Evolutionary conservation across 64 coral and sea anemone genomes (phyloP).

Genomic region (Montipora capricornis): DNA sequence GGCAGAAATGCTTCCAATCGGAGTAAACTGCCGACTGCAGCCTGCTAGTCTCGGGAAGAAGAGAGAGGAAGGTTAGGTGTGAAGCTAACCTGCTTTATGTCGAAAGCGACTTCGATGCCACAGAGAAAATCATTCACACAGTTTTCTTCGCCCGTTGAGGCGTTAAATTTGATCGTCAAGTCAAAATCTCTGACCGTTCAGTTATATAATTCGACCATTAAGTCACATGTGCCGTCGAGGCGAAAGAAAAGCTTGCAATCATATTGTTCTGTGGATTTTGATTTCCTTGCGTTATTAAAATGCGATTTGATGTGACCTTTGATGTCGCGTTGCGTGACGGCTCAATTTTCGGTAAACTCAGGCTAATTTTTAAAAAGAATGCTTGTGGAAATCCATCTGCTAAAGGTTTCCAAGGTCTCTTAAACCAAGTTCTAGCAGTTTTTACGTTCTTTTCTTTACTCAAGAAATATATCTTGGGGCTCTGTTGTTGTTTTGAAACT

Average conservation of each 20-base stretch:
- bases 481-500: too few relatives aligned
- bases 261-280: slow-evolving; percentile 50
- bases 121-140: slow-evolving; percentile 8
- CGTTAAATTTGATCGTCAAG: slow-evolving; percentile 40
- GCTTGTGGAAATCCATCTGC: too few relatives aligned
- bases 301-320: neutral
- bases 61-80: slow-evolving; percentile 21
- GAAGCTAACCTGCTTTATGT: slow-evolving; percentile 42
- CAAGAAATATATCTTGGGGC: too few relatives aligned
- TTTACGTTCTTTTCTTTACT: too few relatives aligned
- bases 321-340: slow-evolving; percentile 16
- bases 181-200: slow-evolving; percentile 42
- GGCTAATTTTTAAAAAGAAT: too few relatives aligned
- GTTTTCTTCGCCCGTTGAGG: slow-evolving; percentile 30
- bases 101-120: slow-evolving; percentile 21
- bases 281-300: neutral
- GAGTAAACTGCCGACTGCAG: slow-evolving; percentile 37
- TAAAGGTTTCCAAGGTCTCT: too few relatives aligned
- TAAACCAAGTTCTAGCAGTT: too few relatives aligned
- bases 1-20: slow-evolving; percentile 11
- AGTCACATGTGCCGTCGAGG: slow-evolving; percentile 30
- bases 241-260: slow-evolving; percentile 35
- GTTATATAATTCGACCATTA: slow-evolving; percentile 33
- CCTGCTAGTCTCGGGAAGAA: slow-evolving; percentile 28
- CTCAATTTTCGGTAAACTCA: neutral